phyloP scores from a whole-genome alignment of 1,140 invertebrate genomes.

The Monochamus saltuarius region DNA sequence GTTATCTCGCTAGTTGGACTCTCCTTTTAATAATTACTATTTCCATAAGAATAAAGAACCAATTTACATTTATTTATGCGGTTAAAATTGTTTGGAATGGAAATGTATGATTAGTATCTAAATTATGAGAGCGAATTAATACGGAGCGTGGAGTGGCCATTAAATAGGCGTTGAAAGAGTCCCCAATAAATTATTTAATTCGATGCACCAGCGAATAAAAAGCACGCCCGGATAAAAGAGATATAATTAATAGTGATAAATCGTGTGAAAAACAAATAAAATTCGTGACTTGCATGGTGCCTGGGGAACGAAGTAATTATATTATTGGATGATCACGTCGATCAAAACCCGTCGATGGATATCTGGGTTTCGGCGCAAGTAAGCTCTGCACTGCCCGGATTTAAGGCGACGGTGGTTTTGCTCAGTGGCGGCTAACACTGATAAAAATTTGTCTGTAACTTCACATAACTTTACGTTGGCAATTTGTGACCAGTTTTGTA shows the following conservation, averaged over 20 bases:
- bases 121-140: conserved; percentile 16
- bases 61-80: conserved; percentile 11
- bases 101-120: conserved; percentile 16
- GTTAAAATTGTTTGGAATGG: conserved; percentile 18
- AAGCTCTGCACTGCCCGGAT: too few relatives aligned
- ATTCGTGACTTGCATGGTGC: conserved; percentile 22
- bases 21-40: conserved; percentile 18
- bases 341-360: background rate
- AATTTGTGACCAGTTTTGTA: too few relatives aligned
- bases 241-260: conserved; percentile 27
- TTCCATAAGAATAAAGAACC: conserved; percentile 16
- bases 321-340: conserved; percentile 16
- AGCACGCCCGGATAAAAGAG: conserved; percentile 12
- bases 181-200: conserved; percentile 18
- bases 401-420: too few relatives aligned
- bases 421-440: too few relatives aligned
- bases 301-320: conserved; percentile 16
- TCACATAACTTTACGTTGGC: too few relatives aligned
- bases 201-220: conserved; percentile 17
- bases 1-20: conserved; percentile 6
- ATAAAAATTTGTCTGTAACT: too few relatives aligned
- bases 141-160: background rate
- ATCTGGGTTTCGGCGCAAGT: background rate
- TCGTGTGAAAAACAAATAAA: conserved; percentile 26
- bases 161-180: conserved; percentile 20